Evolutionary conservation across 2,797 vertebrate genomes (phyloP).

Genomic region (Sebastes diaconus): DNA sequence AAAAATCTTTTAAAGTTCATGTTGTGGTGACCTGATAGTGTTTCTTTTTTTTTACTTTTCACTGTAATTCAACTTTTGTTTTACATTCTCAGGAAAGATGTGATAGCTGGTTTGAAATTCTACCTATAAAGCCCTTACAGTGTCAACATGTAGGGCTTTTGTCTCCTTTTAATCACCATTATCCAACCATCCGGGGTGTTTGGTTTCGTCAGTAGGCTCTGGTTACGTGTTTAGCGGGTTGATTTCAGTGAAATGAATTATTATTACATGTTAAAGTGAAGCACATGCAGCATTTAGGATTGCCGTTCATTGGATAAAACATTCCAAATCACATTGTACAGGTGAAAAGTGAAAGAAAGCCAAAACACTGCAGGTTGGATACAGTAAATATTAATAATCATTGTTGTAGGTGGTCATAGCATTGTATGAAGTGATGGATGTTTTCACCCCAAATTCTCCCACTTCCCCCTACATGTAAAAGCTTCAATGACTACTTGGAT

Average conservation of each 20-base stretch:
- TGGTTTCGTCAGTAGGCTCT: conserved; percentile 32
- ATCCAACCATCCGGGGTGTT: conserved; percentile 14
- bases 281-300: conserved; percentile 60
- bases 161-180: conserved; percentile 22
- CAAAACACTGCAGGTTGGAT: conserved; percentile 51
- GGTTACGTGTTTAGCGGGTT: conserved; percentile 25
- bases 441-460: conserved; percentile 59
- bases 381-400: conserved; percentile 56
- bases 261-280: conserved; percentile 43
- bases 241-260: conserved; percentile 19
- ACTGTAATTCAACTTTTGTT: conserved; percentile 15
- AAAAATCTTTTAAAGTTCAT: background rate
- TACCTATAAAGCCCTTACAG: conserved; percentile 24
- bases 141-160: conserved; percentile 7
- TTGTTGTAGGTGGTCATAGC: conserved; percentile 71
- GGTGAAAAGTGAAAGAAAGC: conserved; percentile 52
- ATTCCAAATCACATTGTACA: conserved; percentile 69
- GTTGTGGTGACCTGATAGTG: conserved; percentile 26
- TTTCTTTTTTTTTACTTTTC: background rate
- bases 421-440: conserved; percentile 71
- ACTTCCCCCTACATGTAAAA: conserved; percentile 60
- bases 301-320: conserved; percentile 60
- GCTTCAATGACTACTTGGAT: conserved; percentile 59
- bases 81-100: conserved; percentile 67
- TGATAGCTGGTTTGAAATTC: conserved; percentile 37